These are phyloP conservation scores for Valencia hispanica DNA, from an alignment of 2,797 vertebrate species.

Conservation along the genomic window DNA sequence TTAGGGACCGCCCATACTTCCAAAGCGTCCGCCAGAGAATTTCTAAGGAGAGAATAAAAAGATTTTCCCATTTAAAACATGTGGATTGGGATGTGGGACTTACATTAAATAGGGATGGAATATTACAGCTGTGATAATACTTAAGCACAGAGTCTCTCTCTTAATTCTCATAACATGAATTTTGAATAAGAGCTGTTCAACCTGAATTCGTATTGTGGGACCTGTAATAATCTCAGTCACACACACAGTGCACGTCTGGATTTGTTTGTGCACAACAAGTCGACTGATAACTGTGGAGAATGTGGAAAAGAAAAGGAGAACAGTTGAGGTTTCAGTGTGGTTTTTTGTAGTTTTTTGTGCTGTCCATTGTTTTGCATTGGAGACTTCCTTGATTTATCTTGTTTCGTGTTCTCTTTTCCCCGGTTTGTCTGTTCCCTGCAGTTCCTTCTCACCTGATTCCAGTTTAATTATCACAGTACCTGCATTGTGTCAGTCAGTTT, in stretches of 20 bases:
- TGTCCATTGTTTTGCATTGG: not conserved
- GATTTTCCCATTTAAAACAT: not conserved
- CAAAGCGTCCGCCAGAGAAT: not conserved
- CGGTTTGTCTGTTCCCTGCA: no score
- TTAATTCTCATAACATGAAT: conserved; percentile 2
- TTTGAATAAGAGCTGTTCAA: not conserved
- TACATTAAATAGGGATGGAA: not conserved
- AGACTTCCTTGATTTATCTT: no score
- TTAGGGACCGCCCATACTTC: not conserved
- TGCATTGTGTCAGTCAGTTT: no score
- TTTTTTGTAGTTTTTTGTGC: not conserved
- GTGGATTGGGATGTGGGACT: not conserved
- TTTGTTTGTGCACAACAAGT: not conserved
- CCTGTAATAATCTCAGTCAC: not conserved
- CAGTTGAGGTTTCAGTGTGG: not conserved
- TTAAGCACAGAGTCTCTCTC: not conserved
- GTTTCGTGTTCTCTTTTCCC: no score
- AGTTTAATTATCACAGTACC: no score
- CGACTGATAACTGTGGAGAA: not conserved
- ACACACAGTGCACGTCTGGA: not conserved
- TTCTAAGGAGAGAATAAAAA: not conserved
- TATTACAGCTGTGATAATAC: not conserved
- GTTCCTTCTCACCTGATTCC: no score
- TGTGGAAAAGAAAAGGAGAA: not conserved
- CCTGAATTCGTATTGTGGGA: not conserved